phyloP scores from a whole-genome alignment of 2,888 invertebrate species.

The Amphipoea lucens region DNA sequence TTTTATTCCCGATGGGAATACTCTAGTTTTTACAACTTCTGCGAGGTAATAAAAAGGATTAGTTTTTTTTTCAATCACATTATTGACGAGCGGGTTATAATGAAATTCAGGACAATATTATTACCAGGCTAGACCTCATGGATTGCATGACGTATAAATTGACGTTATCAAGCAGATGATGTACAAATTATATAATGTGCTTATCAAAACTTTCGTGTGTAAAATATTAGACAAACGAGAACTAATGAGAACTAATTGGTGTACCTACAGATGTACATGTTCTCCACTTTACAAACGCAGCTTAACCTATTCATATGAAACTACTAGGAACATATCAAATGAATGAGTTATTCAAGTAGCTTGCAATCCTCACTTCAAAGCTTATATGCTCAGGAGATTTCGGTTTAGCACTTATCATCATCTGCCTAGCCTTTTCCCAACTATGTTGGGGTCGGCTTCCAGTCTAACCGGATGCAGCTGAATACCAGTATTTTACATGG shows the following conservation, averaged over 20 bases:
- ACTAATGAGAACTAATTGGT: constrained; percentile 16
- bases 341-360: constrained; percentile 27
- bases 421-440: no score
- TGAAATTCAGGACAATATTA: not conserved
- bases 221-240: not conserved
- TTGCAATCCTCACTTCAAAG: constrained; percentile 13
- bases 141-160: not conserved
- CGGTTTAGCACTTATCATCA: not conserved
- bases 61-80: not conserved
- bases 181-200: not conserved
- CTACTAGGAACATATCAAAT: constrained; percentile 8
- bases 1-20: not conserved
- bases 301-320: constrained; percentile 15
- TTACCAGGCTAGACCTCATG: not conserved
- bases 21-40: not conserved
- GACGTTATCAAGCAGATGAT: not conserved
- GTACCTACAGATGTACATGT: constrained; percentile 12
- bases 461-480: no score
- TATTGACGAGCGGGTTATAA: not conserved
- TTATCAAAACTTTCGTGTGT: not conserved
- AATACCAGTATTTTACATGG: no score
- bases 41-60: not conserved
- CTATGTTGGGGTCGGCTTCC: no score
- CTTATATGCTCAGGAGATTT: not conserved
- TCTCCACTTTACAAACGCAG: not conserved